Evolutionary conservation across 2,888 invertebrate species (phyloP).

Genomic region (Drosophila algonquin): DNA sequence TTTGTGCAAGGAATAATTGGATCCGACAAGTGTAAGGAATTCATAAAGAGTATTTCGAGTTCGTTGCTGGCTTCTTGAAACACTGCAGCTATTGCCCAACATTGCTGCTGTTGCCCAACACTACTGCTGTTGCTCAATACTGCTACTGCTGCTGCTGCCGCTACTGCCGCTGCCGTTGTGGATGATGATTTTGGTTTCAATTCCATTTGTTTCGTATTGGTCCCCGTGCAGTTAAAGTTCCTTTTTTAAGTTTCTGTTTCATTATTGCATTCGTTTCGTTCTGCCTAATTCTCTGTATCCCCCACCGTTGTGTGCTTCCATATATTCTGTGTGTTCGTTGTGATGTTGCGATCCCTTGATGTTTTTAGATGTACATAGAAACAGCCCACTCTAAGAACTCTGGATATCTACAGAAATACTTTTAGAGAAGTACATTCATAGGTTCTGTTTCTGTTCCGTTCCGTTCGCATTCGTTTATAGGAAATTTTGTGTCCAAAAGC

Average conservation of each 20-base stretch:
- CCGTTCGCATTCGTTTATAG: too few species aligned
- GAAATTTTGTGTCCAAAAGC: too few species aligned
- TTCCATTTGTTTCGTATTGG: slow-evolving; percentile 1
- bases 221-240: background rate
- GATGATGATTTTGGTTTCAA: background rate
- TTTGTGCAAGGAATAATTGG: too few species aligned
- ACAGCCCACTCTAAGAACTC: too few species aligned
- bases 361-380: slow-evolving; percentile 13
- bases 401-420: too few species aligned
- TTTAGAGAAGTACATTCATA: too few species aligned
- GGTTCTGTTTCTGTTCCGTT: too few species aligned
- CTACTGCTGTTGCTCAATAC: background rate
- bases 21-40: background rate
- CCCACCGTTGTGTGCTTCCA: background rate
- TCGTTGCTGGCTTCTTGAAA: slow-evolving; percentile 6
- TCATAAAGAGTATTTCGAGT: slow-evolving; percentile 30
- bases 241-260: background rate
- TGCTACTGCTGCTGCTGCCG: background rate
- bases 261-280: slow-evolving; percentile 24
- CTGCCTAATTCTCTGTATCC: slow-evolving; percentile 13
- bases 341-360: slow-evolving; percentile 33
- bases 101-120: background rate
- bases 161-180: background rate
- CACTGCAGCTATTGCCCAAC: background rate
- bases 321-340: slow-evolving; percentile 44